Evolutionary conservation across 2,888 invertebrate genomes (phyloP).

Genomic region (Aphrophora alni): DNA sequence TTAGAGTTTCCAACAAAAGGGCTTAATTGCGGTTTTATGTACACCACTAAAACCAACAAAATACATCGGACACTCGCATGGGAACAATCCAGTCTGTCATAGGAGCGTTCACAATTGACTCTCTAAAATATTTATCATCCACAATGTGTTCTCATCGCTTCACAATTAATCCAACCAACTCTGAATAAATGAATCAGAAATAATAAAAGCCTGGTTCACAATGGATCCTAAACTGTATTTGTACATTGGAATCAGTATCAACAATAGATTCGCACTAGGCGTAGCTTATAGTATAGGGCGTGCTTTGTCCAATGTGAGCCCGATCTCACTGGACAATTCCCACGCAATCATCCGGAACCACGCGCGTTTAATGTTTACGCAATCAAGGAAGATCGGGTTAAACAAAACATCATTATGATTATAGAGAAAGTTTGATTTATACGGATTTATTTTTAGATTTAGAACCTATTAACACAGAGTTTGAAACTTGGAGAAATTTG

Average conservation of each 20-base stretch:
- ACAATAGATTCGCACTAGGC: not conserved
- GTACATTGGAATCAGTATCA: not conserved
- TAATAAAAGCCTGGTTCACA: not conserved
- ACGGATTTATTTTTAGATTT: too few relatives aligned
- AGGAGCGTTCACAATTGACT: too few relatives aligned
- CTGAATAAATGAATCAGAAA: not conserved
- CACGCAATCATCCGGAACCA: constrained; percentile 9
- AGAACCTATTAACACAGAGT: too few relatives aligned
- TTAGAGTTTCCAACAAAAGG: too few relatives aligned
- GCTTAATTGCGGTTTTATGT: too few relatives aligned
- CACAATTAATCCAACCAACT: not conserved
- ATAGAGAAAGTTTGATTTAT: too few relatives aligned
- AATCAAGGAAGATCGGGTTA: not conserved
- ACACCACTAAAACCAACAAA: too few relatives aligned
- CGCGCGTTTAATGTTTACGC: not conserved
- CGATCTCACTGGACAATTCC: not conserved
- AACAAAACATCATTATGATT: too few relatives aligned
- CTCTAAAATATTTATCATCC: not conserved
- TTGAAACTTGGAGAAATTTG: too few relatives aligned
- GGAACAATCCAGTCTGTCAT: too few relatives aligned
- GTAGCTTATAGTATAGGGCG: not conserved
- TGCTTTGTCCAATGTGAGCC: not conserved
- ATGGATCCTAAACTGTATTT: not conserved
- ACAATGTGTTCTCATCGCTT: not conserved
- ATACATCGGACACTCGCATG: too few relatives aligned